Percentiles rank a stretch among this genome's conserved stretches.
Conservation (phyloP, 2,113 vertebrate species). For the Macaca mulatta region DNA sequence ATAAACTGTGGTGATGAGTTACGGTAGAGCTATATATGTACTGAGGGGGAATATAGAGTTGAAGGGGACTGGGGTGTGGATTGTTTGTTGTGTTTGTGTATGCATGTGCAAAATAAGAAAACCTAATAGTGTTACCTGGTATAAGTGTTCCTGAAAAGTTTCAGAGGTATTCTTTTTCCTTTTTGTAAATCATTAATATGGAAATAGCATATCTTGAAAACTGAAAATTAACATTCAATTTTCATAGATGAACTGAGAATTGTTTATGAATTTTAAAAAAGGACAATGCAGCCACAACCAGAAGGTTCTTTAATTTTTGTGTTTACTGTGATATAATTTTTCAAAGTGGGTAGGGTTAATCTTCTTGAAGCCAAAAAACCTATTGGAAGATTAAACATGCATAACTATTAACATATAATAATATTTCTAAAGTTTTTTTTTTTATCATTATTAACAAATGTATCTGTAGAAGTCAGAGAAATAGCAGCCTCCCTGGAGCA, state of each 20-base stretch:
- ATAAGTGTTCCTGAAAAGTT: constrained; percentile 15
- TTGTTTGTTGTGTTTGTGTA: neutral
- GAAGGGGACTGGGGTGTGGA: neutral
- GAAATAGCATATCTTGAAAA: neutral
- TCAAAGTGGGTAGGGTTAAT: constrained; percentile 58
- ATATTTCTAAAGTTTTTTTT: constrained; percentile 56
- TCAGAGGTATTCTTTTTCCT: neutral
- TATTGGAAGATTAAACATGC: constrained; percentile 63
- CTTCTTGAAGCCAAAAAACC: constrained; percentile 61
- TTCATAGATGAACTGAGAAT: constrained; percentile 28
- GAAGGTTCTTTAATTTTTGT: constrained; percentile 56
- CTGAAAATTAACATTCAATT: constrained; percentile 52
- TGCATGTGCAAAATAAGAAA: neutral
- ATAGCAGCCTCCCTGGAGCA: constrained; percentile 40
- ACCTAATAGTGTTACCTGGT: neutral
- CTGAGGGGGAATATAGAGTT: neutral
- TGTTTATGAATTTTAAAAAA: constrained; percentile 45
- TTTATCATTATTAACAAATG: constrained; percentile 42
- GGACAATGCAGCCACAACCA: constrained; percentile 27
- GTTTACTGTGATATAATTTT: constrained; percentile 58
- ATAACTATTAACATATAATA: constrained; percentile 51
- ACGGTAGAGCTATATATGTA: neutral
- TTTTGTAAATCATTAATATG: constrained; percentile 49
- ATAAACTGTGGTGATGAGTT: neutral
- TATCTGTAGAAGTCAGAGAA: constrained; percentile 62